phyloP scores from a whole-genome alignment of 2,113 vertebrate species.

The Carassius auratus region DNA sequence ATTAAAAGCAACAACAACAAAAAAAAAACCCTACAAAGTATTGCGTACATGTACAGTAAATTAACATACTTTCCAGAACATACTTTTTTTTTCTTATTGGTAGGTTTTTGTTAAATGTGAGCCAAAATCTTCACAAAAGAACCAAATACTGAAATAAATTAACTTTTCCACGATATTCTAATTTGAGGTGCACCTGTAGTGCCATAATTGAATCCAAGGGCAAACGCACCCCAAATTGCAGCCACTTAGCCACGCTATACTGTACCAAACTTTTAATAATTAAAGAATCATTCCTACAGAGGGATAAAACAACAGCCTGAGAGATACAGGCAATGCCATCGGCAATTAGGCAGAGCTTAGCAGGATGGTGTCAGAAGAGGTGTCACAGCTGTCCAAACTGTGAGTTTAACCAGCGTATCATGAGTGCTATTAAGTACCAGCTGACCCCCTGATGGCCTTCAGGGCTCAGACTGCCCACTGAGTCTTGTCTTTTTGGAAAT shows the following conservation, averaged over 20 bases:
- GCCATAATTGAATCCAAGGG: constrained; percentile 55
- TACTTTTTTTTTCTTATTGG: too few species aligned
- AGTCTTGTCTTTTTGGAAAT: constrained; percentile 29
- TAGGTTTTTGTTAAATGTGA: too few species aligned
- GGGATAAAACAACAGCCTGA: constrained; percentile 27
- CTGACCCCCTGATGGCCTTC: constrained; percentile 21
- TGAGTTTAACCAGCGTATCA: constrained; percentile 23
- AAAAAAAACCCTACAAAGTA: too few species aligned
- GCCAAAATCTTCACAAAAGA: too few species aligned
- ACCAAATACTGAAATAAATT: too few species aligned
- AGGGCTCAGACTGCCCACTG: background rate
- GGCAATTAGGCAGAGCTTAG: constrained; percentile 37
- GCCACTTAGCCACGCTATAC: constrained; percentile 35
- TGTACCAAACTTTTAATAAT: constrained; percentile 49
- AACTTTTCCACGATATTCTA: too few species aligned
- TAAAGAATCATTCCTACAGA: constrained; percentile 33
- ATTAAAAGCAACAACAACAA: too few species aligned
- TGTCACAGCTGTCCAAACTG: background rate
- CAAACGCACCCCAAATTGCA: constrained; percentile 49
- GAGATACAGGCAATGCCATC: constrained; percentile 23
- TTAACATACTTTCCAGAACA: too few species aligned
- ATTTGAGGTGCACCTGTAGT: constrained; percentile 2
- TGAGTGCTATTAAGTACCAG: background rate
- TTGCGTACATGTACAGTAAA: too few species aligned
- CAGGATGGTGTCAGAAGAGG: constrained; percentile 17